These are phyloP conservation scores for Perizoma flavofasciatum DNA, from an alignment of 2,888 invertebrate genomes.

Conservation along the genomic window DNA sequence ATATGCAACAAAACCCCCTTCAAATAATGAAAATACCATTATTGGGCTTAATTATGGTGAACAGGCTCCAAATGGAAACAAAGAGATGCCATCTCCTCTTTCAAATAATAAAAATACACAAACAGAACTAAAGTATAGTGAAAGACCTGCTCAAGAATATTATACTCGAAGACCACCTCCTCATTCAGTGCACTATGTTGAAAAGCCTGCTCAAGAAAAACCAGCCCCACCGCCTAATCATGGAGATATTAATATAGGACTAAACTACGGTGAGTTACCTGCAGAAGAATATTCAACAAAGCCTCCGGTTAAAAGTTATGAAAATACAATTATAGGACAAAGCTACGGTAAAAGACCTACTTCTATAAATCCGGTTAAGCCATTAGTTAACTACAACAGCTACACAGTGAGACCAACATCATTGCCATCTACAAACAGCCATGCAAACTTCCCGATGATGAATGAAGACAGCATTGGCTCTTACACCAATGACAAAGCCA, in stretches of 20 bases:
- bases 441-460: slow-evolving; percentile 78
- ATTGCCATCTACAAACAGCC: slow-evolving; percentile 65
- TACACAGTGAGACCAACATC: slow-evolving; percentile 42
- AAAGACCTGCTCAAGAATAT: slow-evolving; percentile 10
- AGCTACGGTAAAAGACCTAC: slow-evolving; percentile 39
- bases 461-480: slow-evolving; percentile 51
- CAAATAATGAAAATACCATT: slow-evolving; percentile 4
- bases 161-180: slow-evolving; percentile 17
- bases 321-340: slow-evolving; percentile 25
- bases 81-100: slow-evolving; percentile 5
- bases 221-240: neutral
- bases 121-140: slow-evolving; percentile 4
- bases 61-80: slow-evolving; percentile 4
- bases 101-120: slow-evolving; percentile 5
- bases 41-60: slow-evolving; percentile 20
- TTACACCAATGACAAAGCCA: slow-evolving; percentile 42
- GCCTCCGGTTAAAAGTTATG: slow-evolving; percentile 17
- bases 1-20: slow-evolving; percentile 5
- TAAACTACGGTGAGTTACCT: slow-evolving; percentile 20
- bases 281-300: slow-evolving; percentile 16
- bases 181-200: slow-evolving; percentile 2
- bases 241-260: slow-evolving; percentile 8
- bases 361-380: slow-evolving; percentile 17
- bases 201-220: slow-evolving; percentile 13
- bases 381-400: slow-evolving; percentile 13